Evolutionary conservation across 2,113 vertebrate genomes (phyloP).

Genomic region (Rhipidura dahli): DNA sequence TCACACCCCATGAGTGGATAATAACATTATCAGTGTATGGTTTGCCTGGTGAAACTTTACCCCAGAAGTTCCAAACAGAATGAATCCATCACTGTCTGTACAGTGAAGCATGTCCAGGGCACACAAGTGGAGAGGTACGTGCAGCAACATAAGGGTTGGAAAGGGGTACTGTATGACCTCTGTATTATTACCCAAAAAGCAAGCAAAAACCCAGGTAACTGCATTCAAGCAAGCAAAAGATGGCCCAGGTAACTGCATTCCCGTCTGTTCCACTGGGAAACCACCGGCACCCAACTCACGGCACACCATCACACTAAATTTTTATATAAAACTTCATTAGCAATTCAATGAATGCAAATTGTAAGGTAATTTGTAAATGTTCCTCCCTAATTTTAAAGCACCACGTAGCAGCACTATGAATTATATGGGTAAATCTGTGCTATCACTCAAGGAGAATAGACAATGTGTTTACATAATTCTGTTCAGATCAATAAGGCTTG

Average conservation of each 20-base stretch:
- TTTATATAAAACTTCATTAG: not conserved
- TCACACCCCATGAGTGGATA: not conserved
- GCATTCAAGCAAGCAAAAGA: too few species aligned
- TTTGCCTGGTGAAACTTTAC: not conserved
- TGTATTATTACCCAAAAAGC: not conserved
- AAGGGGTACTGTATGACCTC: not conserved
- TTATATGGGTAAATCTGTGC: not conserved
- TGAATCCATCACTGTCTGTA: accelerated
- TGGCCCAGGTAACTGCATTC: too few species aligned
- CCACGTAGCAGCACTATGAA: not conserved
- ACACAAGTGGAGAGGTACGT: not conserved
- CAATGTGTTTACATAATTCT: not conserved
- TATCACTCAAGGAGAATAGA: not conserved
- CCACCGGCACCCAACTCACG: not conserved
- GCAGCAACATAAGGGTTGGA: not conserved
- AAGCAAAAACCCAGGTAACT: not conserved
- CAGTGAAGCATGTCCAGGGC: not conserved
- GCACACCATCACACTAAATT: not conserved
- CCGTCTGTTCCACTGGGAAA: not conserved
- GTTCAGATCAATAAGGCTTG: slow-evolving; percentile 18
- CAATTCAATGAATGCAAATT: not conserved
- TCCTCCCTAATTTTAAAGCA: not conserved
- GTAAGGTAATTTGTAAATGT: not conserved
- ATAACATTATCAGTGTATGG: too few species aligned
- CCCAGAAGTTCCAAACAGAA: not conserved